A percentile compares a stretch with the other conserved stretches of the same genome.
Evolutionary conservation across 2,113 vertebrate species (phyloP).

Genomic region (Eublepharis macularius): DNA sequence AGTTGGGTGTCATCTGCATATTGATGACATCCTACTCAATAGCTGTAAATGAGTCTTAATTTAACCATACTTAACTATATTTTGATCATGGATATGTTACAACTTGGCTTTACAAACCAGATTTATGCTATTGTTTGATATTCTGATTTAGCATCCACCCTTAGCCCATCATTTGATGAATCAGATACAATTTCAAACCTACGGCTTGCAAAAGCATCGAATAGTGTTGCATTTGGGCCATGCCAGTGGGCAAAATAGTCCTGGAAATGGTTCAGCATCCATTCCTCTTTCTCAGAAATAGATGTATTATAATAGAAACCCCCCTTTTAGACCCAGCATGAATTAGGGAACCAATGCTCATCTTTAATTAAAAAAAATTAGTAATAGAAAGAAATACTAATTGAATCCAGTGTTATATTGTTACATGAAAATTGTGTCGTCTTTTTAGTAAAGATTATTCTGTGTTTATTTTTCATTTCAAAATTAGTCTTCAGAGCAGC

Average conservation of each 20-base stretch:
- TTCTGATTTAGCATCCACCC: too few relatives aligned
- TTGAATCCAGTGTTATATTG: background rate
- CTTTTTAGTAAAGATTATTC: constrained; percentile 36
- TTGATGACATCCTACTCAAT: too few relatives aligned
- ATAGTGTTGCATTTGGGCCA: too few relatives aligned
- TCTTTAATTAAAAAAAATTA: background rate
- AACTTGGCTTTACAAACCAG: too few relatives aligned
- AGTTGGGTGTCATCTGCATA: too few relatives aligned
- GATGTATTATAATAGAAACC: background rate
- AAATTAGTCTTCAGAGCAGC: constrained; percentile 32
- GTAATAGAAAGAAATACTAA: background rate
- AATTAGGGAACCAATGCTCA: background rate
- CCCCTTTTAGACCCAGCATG: background rate
- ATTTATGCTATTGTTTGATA: too few relatives aligned
- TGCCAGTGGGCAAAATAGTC: background rate
- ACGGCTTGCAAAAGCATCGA: too few relatives aligned
- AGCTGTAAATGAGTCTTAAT: too few relatives aligned
- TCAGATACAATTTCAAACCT: too few relatives aligned
- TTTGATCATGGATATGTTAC: too few relatives aligned
- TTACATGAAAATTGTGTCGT: background rate
- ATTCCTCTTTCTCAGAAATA: background rate
- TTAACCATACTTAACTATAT: too few relatives aligned
- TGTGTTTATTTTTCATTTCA: constrained; percentile 33
- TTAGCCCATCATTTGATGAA: too few relatives aligned
- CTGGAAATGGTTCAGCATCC: background rate